Evolutionary conservation across 2,888 invertebrate genomes (phyloP), one percentile per base, ranked within the genome.

Genomic region (Acholoe squamosa): DNA sequence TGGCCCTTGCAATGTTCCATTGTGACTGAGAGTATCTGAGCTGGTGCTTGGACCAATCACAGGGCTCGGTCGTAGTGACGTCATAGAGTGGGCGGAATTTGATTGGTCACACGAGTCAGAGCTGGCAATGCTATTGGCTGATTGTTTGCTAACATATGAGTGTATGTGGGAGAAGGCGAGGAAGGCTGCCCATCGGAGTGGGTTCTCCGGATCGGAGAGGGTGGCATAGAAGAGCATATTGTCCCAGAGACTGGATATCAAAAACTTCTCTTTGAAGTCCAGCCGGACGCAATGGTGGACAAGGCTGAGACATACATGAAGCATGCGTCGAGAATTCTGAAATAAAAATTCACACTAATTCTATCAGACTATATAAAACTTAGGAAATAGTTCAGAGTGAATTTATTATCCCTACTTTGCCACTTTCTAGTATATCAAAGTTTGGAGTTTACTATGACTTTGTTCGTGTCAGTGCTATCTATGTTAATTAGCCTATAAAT

Each of bases 161-260:
- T 90, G 84, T 31, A 90, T 90, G 56, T 90, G 90, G 34, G 90
- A 90, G 80, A 77, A 90, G 31, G 90, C 90, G 54, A 90, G 84
- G 56, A 90, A 90, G 22, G 90, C 90, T 19, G 90, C 90, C 90
- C 90, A 90, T 19, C 80, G 77, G 31, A 90, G 80, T 10, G 90
- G 90, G 54, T 71, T 76, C 34, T 90, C 90, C 19, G 90, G 77
- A 52, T 71, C 71, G 10, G 52, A 56, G 31, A 76, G 77, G 52
- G 90, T 90, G 3, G 90, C 90, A 31, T 90, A 90, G 77, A 22
- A 80, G 56, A 51, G 76, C 22, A 90, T 80, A 34, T 80, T 77
- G n/a, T 90, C 80, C 90, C 90, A 90, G 54, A 90, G 77, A n/a
- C 56, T 80, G 25, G 90, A 61, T 0, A 90, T 28, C 3, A 90